A percentile compares a stretch with the other conserved stretches of the same genome.
These are phyloP conservation scores for Heterodera schachtii DNA, from an alignment of 1,140 invertebrate species.

Conservation along the genomic window DNA sequence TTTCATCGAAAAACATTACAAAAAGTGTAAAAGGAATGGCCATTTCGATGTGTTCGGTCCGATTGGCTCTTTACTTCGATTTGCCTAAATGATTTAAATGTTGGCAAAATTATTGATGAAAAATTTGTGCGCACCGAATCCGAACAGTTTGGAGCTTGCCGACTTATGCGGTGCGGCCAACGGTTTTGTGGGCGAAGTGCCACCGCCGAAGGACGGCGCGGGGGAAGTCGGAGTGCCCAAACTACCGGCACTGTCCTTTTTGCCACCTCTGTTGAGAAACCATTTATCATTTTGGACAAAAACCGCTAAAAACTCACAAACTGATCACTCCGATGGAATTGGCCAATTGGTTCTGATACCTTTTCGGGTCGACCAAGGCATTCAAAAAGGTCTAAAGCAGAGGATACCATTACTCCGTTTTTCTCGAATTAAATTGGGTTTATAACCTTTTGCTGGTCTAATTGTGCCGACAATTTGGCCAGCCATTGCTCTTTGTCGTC, in stretches of 20 bases:
- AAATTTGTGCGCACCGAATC: conserved; percentile 30
- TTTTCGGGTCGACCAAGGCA: conserved; percentile 63
- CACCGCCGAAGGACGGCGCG: conserved; percentile 1
- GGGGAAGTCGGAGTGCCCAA: conserved; percentile 38
- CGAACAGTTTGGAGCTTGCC: conserved; percentile 36
- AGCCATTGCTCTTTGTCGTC: conserved; percentile 65
- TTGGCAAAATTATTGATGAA: background rate
- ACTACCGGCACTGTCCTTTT: conserved; percentile 39
- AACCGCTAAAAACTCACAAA: conserved; percentile 36
- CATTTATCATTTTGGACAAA: too few relatives aligned
- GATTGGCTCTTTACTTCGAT: conserved; percentile 13
- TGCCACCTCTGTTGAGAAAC: conserved; percentile 25
- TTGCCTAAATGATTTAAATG: conserved; percentile 25
- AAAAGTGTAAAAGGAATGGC: background rate
- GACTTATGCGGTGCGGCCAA: conserved; percentile 28
- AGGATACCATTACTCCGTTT: background rate
- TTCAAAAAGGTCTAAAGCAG: conserved; percentile 46
- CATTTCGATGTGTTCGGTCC: background rate
- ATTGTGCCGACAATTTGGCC: conserved; percentile 50
- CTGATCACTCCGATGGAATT: conserved; percentile 41
- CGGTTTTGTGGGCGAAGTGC: conserved; percentile 29
- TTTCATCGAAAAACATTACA: background rate
- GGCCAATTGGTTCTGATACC: conserved; percentile 56
- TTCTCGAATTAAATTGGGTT: too few relatives aligned
- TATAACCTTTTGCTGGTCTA: conserved; percentile 59